These are phyloP conservation scores for Torymus auratus DNA, from an alignment of 2,888 invertebrate genomes.

Conservation along the genomic window DNA sequence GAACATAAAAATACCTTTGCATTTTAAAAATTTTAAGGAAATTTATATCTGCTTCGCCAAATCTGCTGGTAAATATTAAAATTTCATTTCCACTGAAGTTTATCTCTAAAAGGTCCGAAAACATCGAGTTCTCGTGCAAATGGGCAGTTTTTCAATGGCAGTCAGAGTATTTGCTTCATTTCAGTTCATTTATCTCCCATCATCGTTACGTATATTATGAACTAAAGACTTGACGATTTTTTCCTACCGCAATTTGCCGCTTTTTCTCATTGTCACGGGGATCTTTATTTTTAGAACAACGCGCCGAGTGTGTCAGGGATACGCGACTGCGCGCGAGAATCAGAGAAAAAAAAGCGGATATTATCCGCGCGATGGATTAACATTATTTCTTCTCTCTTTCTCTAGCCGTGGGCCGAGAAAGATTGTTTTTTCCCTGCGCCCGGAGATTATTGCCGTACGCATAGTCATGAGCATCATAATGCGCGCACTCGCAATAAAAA, in stretches of 20 bases:
- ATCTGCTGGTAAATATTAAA: no score
- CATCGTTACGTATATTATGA: background rate
- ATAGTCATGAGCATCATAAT: constrained; percentile 30
- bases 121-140: no score
- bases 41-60: no score
- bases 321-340: background rate
- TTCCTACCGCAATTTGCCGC: background rate
- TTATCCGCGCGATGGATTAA: constrained; percentile 14
- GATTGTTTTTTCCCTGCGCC: constrained; percentile 16
- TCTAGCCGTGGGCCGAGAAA: background rate
- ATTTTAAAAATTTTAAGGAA: no score
- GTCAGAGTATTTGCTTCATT: constrained; percentile 17
- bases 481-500: constrained; percentile 38
- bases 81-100: no score
- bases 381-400: constrained; percentile 22
- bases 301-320: constrained; percentile 13
- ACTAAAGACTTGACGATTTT: constrained; percentile 55
- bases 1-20: no score
- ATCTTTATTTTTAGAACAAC: constrained; percentile 1
- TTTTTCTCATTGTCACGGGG: background rate
- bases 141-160: constrained; percentile 33
- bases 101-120: no score
- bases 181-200: constrained; percentile 8
- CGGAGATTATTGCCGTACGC: constrained; percentile 18
- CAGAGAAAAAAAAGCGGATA: constrained; percentile 6